phyloP scores from a whole-genome alignment of 2,888 invertebrate species.

The Tetropium fuscum region DNA sequence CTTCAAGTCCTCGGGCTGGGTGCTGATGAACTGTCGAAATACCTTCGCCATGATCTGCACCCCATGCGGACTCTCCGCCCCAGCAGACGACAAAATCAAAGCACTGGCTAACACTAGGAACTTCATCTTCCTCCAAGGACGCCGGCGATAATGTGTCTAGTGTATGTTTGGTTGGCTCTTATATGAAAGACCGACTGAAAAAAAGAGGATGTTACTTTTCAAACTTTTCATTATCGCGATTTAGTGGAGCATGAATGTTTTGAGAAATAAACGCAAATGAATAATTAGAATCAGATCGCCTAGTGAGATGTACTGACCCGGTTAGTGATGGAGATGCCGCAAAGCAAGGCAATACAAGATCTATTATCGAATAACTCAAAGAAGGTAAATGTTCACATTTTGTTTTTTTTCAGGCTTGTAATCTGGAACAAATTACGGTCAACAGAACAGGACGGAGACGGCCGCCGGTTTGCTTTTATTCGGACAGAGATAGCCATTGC shows the following conservation, averaged over 20 bases:
- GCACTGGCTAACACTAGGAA: slow-evolving; percentile 54
- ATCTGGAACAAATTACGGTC: slow-evolving; percentile 63
- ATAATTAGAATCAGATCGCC: slow-evolving; percentile 50
- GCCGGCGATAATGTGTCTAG: slow-evolving; percentile 47
- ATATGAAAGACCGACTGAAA: slow-evolving; percentile 45
- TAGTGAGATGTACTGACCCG: slow-evolving; percentile 53
- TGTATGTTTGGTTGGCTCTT: slow-evolving; percentile 41
- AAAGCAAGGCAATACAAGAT: slow-evolving; percentile 20
- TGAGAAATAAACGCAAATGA: slow-evolving; percentile 55
- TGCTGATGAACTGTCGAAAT: slow-evolving; percentile 69
- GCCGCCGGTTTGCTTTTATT: slow-evolving; percentile 28
- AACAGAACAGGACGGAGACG: slow-evolving; percentile 56
- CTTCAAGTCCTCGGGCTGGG: slow-evolving; percentile 69
- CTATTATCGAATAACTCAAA: slow-evolving; percentile 30
- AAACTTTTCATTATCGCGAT: slow-evolving; percentile 56
- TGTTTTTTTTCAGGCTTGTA: slow-evolving; percentile 38
- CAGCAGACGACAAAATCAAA: slow-evolving; percentile 39
- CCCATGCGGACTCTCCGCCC: slow-evolving; percentile 51
- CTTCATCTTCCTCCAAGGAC: slow-evolving; percentile 54
- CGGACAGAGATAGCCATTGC: no score
- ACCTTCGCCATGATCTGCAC: slow-evolving; percentile 59
- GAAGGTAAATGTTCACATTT: slow-evolving; percentile 30
- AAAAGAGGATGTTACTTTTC: slow-evolving; percentile 44
- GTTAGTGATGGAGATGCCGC: slow-evolving; percentile 45
- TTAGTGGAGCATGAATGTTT: slow-evolving; percentile 65